phyloP scores from a whole-genome alignment of 2,113 vertebrate species.

The Nothobranchius kuhntae region DNA sequence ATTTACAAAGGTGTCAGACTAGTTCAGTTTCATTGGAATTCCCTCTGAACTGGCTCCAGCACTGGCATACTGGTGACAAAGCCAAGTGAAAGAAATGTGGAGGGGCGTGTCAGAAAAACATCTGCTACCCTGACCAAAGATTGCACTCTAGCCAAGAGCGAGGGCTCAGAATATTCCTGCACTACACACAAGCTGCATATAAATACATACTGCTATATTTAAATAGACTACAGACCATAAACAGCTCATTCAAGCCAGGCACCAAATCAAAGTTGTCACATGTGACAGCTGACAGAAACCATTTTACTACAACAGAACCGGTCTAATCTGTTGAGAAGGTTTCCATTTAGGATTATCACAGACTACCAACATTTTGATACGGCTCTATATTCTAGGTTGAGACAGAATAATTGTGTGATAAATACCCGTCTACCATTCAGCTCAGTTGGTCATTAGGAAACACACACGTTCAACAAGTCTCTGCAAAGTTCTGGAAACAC shows the following conservation, averaged over 20 bases:
- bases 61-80: background rate
- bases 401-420: background rate
- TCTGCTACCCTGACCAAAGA: constrained; percentile 31
- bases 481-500: constrained; percentile 14
- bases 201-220: constrained; percentile 16
- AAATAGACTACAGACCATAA: constrained; percentile 8
- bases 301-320: background rate
- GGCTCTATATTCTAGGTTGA: background rate
- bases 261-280: constrained; percentile 5
- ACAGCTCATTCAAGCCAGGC: constrained; percentile 24
- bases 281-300: background rate
- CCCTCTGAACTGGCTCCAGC: background rate
- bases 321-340: background rate
- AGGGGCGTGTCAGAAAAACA: constrained; percentile 23
- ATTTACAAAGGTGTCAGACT: background rate
- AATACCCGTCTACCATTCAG: background rate
- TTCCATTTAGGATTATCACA: background rate
- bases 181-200: constrained; percentile 12
- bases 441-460: background rate
- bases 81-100: constrained; percentile 5
- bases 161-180: background rate
- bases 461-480: constrained; percentile 22
- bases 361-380: background rate
- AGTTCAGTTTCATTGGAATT: background rate
- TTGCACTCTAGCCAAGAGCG: constrained; percentile 17